A percentile compares a stretch with the other conserved stretches of the same genome.
These are phyloP conservation scores for Chitala chitala DNA, from an alignment of 2,113 vertebrate genomes.

Conservation along the genomic window DNA sequence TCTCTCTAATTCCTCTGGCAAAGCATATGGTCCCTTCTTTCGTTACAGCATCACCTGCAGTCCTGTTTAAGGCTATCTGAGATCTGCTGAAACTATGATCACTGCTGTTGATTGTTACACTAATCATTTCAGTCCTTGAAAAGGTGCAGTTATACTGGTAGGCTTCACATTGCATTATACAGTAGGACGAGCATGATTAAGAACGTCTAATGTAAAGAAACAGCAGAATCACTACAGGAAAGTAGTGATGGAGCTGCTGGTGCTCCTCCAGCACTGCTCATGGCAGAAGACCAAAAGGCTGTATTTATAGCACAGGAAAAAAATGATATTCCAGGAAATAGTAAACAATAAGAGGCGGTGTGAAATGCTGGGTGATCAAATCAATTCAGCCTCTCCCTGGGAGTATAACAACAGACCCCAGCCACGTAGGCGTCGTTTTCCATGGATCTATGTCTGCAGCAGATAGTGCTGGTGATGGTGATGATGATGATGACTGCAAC, in stretches of 20 bases:
- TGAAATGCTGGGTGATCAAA: slow-evolving; percentile 37
- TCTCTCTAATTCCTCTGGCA: too few relatives aligned
- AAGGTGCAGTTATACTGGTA: too few relatives aligned
- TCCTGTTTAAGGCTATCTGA: too few relatives aligned
- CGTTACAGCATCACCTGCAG: too few relatives aligned
- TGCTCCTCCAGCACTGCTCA: neutral
- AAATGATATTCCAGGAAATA: slow-evolving; percentile 27
- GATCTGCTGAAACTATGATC: too few relatives aligned
- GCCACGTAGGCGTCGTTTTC: slow-evolving; percentile 23
- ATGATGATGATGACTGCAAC: slow-evolving; percentile 33
- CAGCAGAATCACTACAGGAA: neutral
- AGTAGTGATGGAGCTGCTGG: neutral
- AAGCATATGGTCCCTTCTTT: too few relatives aligned
- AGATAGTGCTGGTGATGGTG: slow-evolving; percentile 39
- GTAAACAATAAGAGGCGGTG: slow-evolving; percentile 33
- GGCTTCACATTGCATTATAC: neutral
- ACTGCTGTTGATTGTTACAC: too few relatives aligned
- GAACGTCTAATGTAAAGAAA: neutral
- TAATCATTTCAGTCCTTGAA: too few relatives aligned
- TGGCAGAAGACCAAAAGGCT: neutral
- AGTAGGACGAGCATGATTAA: neutral
- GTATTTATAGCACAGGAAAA: slow-evolving; percentile 19
- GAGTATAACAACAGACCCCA: slow-evolving; percentile 36
- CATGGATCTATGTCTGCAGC: slow-evolving; percentile 20
- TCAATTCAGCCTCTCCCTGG: slow-evolving; percentile 32